A percentile compares a stretch with the other conserved stretches of the same genome.
Evolutionary conservation across 2,113 vertebrate species (phyloP).

Genomic region (Trichechus manatus): DNA sequence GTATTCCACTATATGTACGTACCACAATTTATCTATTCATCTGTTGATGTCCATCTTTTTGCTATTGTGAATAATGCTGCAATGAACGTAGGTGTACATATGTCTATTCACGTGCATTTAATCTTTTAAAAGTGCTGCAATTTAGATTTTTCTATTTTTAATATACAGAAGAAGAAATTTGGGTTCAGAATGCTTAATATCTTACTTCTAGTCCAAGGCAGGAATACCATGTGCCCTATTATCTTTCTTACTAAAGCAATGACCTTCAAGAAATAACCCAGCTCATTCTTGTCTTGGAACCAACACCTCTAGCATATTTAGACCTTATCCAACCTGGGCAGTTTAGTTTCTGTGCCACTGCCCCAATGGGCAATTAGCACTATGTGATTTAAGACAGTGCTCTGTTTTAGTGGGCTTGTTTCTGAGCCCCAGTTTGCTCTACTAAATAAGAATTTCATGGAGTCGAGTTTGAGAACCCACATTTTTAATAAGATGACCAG

Average conservation of each 20-base stretch:
- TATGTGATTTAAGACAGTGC: neutral
- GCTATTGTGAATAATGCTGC: too few species aligned
- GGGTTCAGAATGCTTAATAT: neutral
- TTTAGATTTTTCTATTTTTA: neutral
- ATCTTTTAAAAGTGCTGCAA: neutral
- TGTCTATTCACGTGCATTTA: neutral
- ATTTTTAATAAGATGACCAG: neutral
- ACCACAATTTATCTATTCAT: too few species aligned
- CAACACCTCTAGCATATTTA: neutral
- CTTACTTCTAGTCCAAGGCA: neutral
- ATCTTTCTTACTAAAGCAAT: neutral
- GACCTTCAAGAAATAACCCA: neutral
- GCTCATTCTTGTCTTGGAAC: neutral
- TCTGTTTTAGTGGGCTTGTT: neutral
- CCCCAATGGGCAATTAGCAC: neutral
- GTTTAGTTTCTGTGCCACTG: neutral
- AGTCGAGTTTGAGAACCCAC: neutral
- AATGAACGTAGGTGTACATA: too few species aligned
- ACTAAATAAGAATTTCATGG: neutral
- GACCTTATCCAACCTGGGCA: neutral
- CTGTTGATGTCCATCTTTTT: too few species aligned
- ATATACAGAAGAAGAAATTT: neutral
- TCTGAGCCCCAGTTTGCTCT: neutral
- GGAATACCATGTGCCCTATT: neutral
- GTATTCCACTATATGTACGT: too few species aligned